Evolutionary conservation across 2,113 vertebrate species (phyloP).

Genomic region (Paraplagusia blochii): DNA sequence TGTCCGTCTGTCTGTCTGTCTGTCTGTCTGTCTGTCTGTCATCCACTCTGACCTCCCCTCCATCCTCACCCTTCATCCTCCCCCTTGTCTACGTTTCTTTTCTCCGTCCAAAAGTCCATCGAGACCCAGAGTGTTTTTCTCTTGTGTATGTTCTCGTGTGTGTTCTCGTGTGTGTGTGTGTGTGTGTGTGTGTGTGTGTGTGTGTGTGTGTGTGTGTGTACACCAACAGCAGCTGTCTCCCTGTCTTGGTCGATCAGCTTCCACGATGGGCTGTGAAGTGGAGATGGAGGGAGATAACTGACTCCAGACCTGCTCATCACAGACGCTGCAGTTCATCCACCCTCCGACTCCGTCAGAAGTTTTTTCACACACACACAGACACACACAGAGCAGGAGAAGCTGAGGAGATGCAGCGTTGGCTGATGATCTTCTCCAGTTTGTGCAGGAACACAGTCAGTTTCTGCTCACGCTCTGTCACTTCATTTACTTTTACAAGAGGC

Average conservation of each 20-base stretch:
- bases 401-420: not conserved
- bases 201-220: not conserved
- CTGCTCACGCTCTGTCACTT: not conserved
- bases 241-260: not conserved
- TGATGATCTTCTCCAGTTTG: not conserved
- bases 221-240: conserved; percentile 27
- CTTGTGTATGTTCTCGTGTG: no score
- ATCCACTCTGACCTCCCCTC: conserved; percentile 2
- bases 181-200: conserved; percentile 2
- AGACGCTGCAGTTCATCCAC: not conserved
- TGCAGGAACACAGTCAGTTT: not conserved
- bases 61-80: conserved; percentile 20
- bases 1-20: no score
- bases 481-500: not conserved
- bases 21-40: not conserved
- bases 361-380: not conserved
- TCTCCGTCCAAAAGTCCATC: conserved; percentile 25
- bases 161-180: no score
- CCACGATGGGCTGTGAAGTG: not conserved
- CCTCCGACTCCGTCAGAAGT: not conserved
- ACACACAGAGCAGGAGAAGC: not conserved
- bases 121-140: conserved; percentile 53
- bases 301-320: not conserved
- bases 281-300: not conserved
- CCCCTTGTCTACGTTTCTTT: conserved; percentile 12